Evolutionary conservation across 2,797 vertebrate species (phyloP), one percentile per base, ranked within the genome.

Genomic region (Scyliorhinus canicula): DNA sequence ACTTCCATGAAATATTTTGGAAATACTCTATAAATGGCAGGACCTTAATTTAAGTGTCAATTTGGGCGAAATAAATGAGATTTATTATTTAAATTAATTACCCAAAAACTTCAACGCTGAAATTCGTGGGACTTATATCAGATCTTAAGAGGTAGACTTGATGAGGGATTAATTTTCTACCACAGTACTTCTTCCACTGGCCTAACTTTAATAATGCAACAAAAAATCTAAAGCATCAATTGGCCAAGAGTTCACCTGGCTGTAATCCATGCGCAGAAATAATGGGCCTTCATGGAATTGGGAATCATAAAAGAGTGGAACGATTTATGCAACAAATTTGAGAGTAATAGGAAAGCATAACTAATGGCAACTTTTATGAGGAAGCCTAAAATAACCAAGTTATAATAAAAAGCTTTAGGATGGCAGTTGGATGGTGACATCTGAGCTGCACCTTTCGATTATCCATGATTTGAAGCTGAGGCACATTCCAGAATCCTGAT

Each of bases 21-120:
- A 90, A 90, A 57, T 88, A 55, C 31, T 88, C 52, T 31, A 57
- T 57, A 35, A 88, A 90, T 90, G 86, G 7, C 57, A 40, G 86
- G 63, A 63, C 63, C 86, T 90, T 90, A 90, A 90, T 90, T 40
- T 16, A 90, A 63, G 40, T 90, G 86, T 63, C 57, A 90, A 90
- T n/a, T 40, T 19, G 35, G 55, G 4, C 35, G 35, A 63, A 90
- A 60, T 35, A 63, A 90, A 90, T 90, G 16, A 60, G 57, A 90
- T 90, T 90, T 63, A 90, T 40, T 90, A 60, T 90, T 90, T 90
- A 90, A 90, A 90, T 63, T 63, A 90, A 90, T 90, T 57, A 90
- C 57, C 35, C 19, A 40, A 63, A 90, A 63, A 24, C 35, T 90
- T 90, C 40, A n/a, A 47, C 35, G n/a, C 40, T 90, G n/a, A 63